Base-by-base conservation (phyloP, 2,888 invertebrate species). In the Orchesella flavescens region DNA sequence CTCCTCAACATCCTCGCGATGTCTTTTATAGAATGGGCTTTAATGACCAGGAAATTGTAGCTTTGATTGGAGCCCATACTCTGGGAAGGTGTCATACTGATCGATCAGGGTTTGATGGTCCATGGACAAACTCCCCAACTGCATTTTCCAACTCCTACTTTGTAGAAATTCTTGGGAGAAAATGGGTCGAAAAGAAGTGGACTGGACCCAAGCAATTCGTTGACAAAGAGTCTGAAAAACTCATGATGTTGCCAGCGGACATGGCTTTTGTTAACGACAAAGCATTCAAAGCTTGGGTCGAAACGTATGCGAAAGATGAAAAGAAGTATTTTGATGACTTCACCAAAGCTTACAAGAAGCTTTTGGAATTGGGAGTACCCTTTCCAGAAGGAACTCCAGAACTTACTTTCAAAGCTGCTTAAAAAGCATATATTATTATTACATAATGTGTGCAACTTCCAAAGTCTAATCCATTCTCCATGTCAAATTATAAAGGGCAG, bases 181-280 rank as follows among this genome's bases (percentile, higher is more conserved):
- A 85, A 63, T 86, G 86, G 86, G 76, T 84, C 9, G 84, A 84
- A 17, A 77, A 68, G 61, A 84, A 79, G 44, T 86, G 86, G 86
- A 76, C 53, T n/a, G 86, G 86, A 24, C 85, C 84, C 13, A 85
- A 86, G 46, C 86, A 86, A 71, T 84, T 85, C 53, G 76, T 71
- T 10, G 86, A 86, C 69, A 85, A 84, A 69, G 85, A 86, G 59
- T 71, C 85, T 7, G 83, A 80, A 3, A 75, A 84, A 24, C 77
- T 86, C 15, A 85, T 86, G 85, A 86, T 86, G 86, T 80, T 86
- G 43, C 86, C 84, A 43, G 82, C 86, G 1, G 86, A 86, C 66
- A 79, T 86, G 82, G 82, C 72, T 1, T 85, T 86, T 73, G 68
- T 79, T 9, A 84, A 86, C 17, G 86, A 86, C 49, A 65, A 44